Conservation (phyloP, 92 coral and sea anemone species). For the Hydrozoanthus gracilis region DNA sequence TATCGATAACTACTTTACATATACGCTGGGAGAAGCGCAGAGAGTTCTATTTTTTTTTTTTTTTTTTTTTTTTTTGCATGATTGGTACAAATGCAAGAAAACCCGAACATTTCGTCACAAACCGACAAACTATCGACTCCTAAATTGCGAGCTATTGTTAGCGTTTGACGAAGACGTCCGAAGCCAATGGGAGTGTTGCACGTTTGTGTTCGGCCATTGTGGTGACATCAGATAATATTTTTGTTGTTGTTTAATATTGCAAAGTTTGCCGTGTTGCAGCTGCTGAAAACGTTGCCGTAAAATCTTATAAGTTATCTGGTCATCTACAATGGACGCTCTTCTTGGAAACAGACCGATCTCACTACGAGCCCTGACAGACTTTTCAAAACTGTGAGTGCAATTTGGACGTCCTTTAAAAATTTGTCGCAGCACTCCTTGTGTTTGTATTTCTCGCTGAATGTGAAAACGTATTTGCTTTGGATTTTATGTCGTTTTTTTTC, state of each 20-base stretch:
- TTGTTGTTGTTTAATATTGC: constrained; percentile 10
- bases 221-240: constrained; percentile 65
- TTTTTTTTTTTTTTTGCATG: too few relatives aligned
- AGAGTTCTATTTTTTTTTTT: too few relatives aligned
- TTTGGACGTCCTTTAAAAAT: neutral
- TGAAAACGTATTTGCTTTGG: too few relatives aligned
- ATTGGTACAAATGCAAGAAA: too few relatives aligned
- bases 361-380: constrained; percentile 84
- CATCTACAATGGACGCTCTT: constrained; percentile 72
- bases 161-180: constrained; percentile 43
- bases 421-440: neutral
- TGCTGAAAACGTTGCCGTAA: neutral
- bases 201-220: constrained; percentile 62
- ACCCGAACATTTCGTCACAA: neutral
- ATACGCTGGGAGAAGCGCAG: too few relatives aligned
- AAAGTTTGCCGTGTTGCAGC: constrained; percentile 1
- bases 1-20: too few relatives aligned
- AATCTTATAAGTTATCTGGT: neutral
- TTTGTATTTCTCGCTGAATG: neutral
- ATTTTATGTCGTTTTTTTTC: too few relatives aligned
- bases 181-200: constrained; percentile 71
- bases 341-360: constrained; percentile 89
- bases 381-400: constrained; percentile 92
- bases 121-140: constrained; percentile 28
- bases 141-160: constrained; percentile 19